Percentiles rank a stretch among this genome's conserved stretches.
Conservation (phyloP, 2,888 invertebrate genomes). For the Clanis bilineata region DNA sequence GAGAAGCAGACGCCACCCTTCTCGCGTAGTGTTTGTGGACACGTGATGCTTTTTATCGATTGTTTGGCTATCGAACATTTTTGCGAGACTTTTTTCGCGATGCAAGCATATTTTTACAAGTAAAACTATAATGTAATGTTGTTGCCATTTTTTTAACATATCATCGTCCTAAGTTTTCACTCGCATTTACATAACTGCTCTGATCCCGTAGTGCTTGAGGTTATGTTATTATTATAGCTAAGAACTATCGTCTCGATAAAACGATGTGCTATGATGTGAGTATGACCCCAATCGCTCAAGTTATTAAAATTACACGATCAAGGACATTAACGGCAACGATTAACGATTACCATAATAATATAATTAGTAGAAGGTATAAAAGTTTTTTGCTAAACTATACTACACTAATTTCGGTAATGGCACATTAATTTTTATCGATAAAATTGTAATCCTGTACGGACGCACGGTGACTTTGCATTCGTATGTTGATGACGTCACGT, state of each 20-base stretch:
- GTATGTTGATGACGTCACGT: slow-evolving; percentile 74
- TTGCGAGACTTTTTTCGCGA: background rate
- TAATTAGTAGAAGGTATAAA: background rate
- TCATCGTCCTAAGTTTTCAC: too few species aligned
- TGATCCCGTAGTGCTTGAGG: too few species aligned
- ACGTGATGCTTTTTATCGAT: slow-evolving; percentile 52
- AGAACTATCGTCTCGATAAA: too few species aligned
- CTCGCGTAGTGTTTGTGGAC: slow-evolving; percentile 56
- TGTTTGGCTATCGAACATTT: slow-evolving; percentile 40
- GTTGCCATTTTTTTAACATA: too few species aligned
- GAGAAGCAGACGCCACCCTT: slow-evolving; percentile 78
- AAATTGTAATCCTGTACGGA: slow-evolving; percentile 46
- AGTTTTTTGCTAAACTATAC: background rate
- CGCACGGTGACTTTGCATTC: slow-evolving; percentile 71
- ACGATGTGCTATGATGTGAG: too few species aligned
- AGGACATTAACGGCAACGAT: too few species aligned
- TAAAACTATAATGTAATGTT: background rate
- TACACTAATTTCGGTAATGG: background rate
- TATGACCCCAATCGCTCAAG: too few species aligned
- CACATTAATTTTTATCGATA: slow-evolving; percentile 45
- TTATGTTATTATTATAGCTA: too few species aligned
- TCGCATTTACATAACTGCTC: too few species aligned
- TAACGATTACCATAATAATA: too few species aligned
- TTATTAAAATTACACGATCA: too few species aligned
- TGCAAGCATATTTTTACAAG: background rate